These are phyloP conservation scores for Drosophila pruinosa DNA, from an alignment of 1,140 invertebrate species.

Conservation along the genomic window DNA sequence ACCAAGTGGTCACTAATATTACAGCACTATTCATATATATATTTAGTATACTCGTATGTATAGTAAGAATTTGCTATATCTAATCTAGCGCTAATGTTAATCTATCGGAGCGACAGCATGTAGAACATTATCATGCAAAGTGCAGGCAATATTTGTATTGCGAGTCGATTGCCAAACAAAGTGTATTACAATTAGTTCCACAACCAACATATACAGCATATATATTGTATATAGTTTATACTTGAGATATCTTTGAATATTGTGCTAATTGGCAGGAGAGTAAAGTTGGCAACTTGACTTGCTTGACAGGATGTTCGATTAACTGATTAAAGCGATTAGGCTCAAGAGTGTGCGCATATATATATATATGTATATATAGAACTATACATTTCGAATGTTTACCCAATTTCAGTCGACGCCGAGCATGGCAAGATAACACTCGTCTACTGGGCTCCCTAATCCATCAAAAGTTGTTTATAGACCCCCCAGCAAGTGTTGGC, in stretches of 20 bases:
- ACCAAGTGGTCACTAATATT: neutral
- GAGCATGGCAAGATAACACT: slow-evolving; percentile 38
- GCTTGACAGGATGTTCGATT: neutral
- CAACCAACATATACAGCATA: neutral
- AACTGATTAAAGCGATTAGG: slow-evolving; percentile 14
- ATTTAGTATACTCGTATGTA: neutral
- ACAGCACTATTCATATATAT: neutral
- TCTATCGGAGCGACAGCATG: slow-evolving; percentile 1
- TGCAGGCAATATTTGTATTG: neutral
- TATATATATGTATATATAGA: neutral
- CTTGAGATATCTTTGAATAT: neutral
- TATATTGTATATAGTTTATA: neutral
- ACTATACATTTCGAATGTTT: neutral
- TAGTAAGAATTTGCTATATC: slow-evolving; percentile 23
- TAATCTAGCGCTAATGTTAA: slow-evolving; percentile 30
- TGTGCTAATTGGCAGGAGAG: too few relatives aligned
- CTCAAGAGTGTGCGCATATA: neutral
- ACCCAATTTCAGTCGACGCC: slow-evolving; percentile 46
- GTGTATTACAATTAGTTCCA: neutral
- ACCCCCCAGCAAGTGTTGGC: neutral
- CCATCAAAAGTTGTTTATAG: neutral
- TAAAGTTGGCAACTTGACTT: neutral
- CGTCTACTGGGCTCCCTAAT: slow-evolving; percentile 16
- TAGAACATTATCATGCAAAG: neutral
- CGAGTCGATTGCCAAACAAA: neutral